These are phyloP conservation scores for Lutjanus argentimaculatus DNA, from an alignment of 2,797 vertebrate genomes.

Conservation along the genomic window DNA sequence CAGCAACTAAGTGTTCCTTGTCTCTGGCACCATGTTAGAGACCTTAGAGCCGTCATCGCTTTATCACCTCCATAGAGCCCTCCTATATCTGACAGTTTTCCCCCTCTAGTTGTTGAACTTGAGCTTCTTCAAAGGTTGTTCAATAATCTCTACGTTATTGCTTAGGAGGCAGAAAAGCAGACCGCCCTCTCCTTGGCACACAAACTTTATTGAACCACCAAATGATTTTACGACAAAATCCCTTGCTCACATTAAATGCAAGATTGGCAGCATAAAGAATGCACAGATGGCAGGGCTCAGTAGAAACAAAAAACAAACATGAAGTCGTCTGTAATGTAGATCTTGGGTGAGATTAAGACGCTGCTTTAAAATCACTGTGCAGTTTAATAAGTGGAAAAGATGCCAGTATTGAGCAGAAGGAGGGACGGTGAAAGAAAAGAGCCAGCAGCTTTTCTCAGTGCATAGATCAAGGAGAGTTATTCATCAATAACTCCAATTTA, in stretches of 20 bases:
- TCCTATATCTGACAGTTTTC: slow-evolving; percentile 24
- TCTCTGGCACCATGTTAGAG: slow-evolving; percentile 16
- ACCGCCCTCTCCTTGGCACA: slow-evolving; percentile 61
- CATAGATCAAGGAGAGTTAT: slow-evolving; percentile 57
- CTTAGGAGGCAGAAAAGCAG: slow-evolving; percentile 76
- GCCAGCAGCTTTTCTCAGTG: slow-evolving; percentile 37
- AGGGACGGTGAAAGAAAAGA: slow-evolving; percentile 1
- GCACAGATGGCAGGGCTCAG: slow-evolving; percentile 51
- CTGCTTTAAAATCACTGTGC: not conserved
- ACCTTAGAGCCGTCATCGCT: slow-evolving; percentile 17
- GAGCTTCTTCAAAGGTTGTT: slow-evolving; percentile 70
- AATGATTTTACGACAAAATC: slow-evolving; percentile 74
- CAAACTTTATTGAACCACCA: slow-evolving; percentile 67
- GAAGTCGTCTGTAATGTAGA: slow-evolving; percentile 9
- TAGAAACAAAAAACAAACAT: slow-evolving; percentile 33
- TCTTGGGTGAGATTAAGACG: slow-evolving; percentile 17
- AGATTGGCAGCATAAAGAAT: slow-evolving; percentile 76
- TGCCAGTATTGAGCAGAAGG: not conserved
- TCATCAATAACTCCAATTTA: slow-evolving; percentile 50
- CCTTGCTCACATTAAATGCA: slow-evolving; percentile 54
- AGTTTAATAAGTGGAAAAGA: slow-evolving; percentile 52
- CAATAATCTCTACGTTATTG: slow-evolving; percentile 83
- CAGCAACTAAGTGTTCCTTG: slow-evolving; percentile 29
- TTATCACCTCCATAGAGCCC: slow-evolving; percentile 38
- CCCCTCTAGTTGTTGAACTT: slow-evolving; percentile 54